A percentile compares a stretch with the other conserved stretches of the same genome.
Evolutionary conservation across 2,888 invertebrate species (phyloP).

Genomic region (Erpobdella octoculata): DNA sequence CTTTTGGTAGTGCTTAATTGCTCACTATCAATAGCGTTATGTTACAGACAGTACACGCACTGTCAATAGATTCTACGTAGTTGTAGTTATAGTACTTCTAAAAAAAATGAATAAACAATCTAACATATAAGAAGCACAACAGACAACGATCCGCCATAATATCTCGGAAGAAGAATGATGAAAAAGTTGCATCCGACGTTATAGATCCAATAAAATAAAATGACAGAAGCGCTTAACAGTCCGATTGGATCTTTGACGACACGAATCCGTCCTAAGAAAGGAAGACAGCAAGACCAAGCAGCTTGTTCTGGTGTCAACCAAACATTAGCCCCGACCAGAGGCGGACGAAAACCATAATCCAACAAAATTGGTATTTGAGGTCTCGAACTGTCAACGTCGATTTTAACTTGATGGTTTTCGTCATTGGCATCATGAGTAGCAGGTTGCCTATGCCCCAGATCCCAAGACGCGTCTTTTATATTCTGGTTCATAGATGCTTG

Average conservation of each 20-base stretch:
- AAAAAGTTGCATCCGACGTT: conserved; percentile 42
- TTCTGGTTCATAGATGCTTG: no score
- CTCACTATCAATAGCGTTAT: no score
- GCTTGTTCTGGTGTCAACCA: conserved; percentile 21
- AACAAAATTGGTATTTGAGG: background rate
- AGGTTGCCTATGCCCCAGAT: no score
- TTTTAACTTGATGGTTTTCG: background rate
- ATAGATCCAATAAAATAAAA: conserved; percentile 47
- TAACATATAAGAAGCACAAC: conserved; percentile 9
- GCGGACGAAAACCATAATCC: conserved; percentile 22
- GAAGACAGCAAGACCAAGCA: conserved; percentile 25
- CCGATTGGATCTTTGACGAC: conserved; percentile 39
- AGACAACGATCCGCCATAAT: conserved; percentile 26
- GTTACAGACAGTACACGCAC: no score
- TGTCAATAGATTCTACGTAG: background rate
- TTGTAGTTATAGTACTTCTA: background rate
- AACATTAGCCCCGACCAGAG: background rate
- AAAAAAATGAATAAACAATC: background rate
- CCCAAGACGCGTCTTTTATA: no score
- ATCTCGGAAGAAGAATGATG: conserved; percentile 44
- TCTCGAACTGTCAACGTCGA: background rate
- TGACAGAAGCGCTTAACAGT: conserved; percentile 38
- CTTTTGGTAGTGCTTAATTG: no score
- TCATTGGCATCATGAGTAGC: background rate
- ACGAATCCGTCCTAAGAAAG: conserved; percentile 30